A percentile compares a stretch with the other conserved stretches of the same genome.
phyloP scores from a whole-genome alignment of 2,888 invertebrate genomes.

The Drosophila acutilabella region DNA sequence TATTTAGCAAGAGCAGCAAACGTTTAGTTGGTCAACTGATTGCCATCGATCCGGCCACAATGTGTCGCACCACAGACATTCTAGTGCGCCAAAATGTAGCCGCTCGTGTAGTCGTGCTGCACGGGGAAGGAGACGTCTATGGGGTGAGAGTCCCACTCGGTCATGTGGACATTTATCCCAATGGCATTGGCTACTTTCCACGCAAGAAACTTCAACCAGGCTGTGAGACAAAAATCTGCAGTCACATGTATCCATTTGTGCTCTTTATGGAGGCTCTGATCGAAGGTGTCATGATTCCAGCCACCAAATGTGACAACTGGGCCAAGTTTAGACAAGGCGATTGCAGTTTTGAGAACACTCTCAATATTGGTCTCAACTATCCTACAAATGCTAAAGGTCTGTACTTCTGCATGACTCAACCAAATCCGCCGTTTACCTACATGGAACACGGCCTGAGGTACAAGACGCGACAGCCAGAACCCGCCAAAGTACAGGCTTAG shows the following conservation, averaged over 20 bases:
- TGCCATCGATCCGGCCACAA: slow-evolving; percentile 81
- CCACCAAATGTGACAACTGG: slow-evolving; percentile 82
- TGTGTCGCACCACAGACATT: slow-evolving; percentile 77
- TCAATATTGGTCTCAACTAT: slow-evolving; percentile 76
- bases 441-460: slow-evolving; percentile 77
- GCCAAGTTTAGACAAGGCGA: slow-evolving; percentile 69
- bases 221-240: slow-evolving; percentile 77
- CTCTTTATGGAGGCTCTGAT: slow-evolving; percentile 82
- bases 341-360: slow-evolving; percentile 70
- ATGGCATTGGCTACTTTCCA: slow-evolving; percentile 80
- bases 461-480: slow-evolving; percentile 31
- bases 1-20: slow-evolving; percentile 64
- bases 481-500: not conserved
- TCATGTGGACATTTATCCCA: slow-evolving; percentile 82
- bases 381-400: slow-evolving; percentile 72
- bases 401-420: slow-evolving; percentile 79
- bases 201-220: slow-evolving; percentile 81
- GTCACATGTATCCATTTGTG: slow-evolving; percentile 81
- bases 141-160: slow-evolving; percentile 75
- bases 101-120: slow-evolving; percentile 76
- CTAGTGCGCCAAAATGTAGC: slow-evolving; percentile 69
- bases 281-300: slow-evolving; percentile 78
- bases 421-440: slow-evolving; percentile 79
- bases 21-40: slow-evolving; percentile 72
- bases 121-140: slow-evolving; percentile 81